Conservation (phyloP, 2,797 vertebrate species). For the Enteromius viviparus region DNA sequence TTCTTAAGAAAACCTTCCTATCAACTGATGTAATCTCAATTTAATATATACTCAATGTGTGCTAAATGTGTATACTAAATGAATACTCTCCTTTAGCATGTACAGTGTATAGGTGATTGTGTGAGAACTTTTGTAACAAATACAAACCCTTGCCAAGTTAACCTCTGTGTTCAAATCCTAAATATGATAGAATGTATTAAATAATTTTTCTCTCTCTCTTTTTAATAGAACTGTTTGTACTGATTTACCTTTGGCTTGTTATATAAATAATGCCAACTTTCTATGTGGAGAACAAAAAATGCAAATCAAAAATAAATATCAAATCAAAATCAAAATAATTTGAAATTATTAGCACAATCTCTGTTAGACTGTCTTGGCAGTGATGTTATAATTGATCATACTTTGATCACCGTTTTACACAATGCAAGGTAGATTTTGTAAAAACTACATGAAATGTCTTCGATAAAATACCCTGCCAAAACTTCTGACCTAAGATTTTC, state of each 20-base stretch:
- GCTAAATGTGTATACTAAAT: too few species aligned
- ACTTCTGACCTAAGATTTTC: not conserved
- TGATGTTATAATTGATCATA: not conserved
- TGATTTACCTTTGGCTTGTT: conserved; percentile 19
- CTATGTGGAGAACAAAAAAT: not conserved
- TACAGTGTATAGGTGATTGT: conserved; percentile 63
- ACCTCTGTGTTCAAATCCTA: conserved; percentile 74
- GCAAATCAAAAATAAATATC: not conserved
- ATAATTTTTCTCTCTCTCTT: conserved; percentile 67
- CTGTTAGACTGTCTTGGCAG: not conserved
- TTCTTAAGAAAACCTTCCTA: conserved; percentile 14
- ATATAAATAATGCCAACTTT: conserved; percentile 30
- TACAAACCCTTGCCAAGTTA: conserved; percentile 79
- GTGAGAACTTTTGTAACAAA: conserved; percentile 75
- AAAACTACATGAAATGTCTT: not conserved
- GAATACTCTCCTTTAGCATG: conserved; percentile 60
- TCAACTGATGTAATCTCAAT: conserved; percentile 43
- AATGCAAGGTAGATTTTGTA: not conserved
- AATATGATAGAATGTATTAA: conserved; percentile 74
- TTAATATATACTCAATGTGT: conserved; percentile 38
- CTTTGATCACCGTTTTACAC: not conserved
- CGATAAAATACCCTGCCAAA: not conserved
- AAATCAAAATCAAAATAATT: not conserved
- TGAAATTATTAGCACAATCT: not conserved
- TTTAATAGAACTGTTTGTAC: not conserved